Evolutionary conservation across 23 tunicate genomes (phyloP).

Genomic region (Corella eumyota): DNA sequence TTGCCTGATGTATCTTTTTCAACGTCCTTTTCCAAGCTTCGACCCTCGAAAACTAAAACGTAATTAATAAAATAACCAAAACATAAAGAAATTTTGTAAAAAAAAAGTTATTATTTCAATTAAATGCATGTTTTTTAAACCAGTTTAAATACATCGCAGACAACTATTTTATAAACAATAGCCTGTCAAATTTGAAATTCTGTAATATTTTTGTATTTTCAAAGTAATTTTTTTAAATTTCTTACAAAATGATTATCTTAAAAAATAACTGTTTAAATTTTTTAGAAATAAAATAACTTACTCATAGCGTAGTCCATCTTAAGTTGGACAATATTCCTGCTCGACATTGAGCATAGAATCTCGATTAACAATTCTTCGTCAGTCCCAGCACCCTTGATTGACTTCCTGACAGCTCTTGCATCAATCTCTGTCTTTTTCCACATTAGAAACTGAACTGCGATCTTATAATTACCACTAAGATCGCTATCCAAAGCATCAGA

Average conservation of each 20-base stretch:
- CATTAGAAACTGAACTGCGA: constrained; percentile 54
- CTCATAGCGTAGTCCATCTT: constrained; percentile 24
- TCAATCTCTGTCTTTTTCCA: constrained; percentile 66
- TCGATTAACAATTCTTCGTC: constrained; percentile 88
- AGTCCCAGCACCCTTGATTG: constrained; percentile 90
- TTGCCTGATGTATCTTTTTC: constrained; percentile 69
- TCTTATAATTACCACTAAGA: constrained; percentile 38
- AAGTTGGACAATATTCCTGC: constrained; percentile 51
- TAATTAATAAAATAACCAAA: no score
- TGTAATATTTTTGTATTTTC: no score
- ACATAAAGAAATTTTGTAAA: no score
- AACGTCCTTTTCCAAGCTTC: constrained; percentile 59
- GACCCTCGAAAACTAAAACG: constrained; percentile 35
- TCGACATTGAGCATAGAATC: constrained; percentile 76
- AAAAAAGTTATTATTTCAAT: no score
- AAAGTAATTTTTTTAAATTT: no score
- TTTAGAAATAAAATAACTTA: constrained; percentile 2
- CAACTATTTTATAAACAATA: no score
- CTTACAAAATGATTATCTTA: no score
- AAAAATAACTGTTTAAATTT: no score
- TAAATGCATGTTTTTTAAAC: no score
- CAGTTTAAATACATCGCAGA: no score
- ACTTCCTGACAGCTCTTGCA: constrained; percentile 71
- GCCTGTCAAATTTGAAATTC: no score
- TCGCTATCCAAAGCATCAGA: constrained; percentile 38